Evolutionary conservation across 2,113 vertebrate genomes (phyloP).

Genomic region (Dinomys branickii): DNA sequence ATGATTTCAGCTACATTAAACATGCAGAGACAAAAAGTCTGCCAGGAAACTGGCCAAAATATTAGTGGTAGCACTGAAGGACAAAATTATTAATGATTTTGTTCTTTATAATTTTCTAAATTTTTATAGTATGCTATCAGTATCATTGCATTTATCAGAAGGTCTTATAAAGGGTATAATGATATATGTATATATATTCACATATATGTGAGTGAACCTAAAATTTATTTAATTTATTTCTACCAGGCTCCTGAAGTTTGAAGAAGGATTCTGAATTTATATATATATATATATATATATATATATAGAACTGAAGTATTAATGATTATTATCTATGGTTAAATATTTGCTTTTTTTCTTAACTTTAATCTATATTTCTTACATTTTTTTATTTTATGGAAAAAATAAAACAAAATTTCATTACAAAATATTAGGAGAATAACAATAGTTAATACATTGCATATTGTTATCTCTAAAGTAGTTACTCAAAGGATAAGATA

Average conservation of each 20-base stretch:
- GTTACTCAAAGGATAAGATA: neutral
- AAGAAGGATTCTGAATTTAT: neutral
- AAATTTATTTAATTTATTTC: neutral
- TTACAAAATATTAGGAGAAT: neutral
- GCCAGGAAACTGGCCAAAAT: conserved; percentile 9
- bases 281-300: neutral
- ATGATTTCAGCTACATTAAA: neutral
- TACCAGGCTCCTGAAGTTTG: neutral
- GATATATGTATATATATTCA: neutral
- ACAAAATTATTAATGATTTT: neutral
- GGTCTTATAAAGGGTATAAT: neutral
- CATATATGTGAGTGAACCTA: neutral
- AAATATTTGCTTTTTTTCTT: neutral
- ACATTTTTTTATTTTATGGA: neutral
- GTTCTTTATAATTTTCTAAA: neutral
- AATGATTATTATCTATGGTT: neutral
- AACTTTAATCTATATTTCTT: neutral
- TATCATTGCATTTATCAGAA: neutral
- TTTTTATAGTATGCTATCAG: neutral
- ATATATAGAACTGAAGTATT: neutral
- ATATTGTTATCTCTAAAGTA: neutral
- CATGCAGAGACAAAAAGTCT: neutral
- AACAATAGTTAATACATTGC: neutral
- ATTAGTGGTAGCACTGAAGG: neutral
- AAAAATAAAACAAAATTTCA: neutral